Evolutionary conservation across 2,113 vertebrate genomes (phyloP), one percentile per base, ranked within the genome.

Genomic region (Lagopus muta): DNA sequence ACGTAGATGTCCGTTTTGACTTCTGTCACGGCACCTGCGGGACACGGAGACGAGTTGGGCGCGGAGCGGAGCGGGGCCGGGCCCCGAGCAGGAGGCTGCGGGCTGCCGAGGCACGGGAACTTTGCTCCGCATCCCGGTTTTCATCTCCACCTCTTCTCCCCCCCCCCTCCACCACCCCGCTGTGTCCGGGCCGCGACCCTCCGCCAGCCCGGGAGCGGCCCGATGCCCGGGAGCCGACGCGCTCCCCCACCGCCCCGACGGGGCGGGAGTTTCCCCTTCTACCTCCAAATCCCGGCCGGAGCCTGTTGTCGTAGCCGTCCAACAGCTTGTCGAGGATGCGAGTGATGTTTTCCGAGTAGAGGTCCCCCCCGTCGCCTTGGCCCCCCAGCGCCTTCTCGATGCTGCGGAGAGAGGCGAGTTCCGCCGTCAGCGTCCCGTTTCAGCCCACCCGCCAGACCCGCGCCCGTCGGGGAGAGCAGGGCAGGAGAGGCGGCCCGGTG

Each of bases 1-100:
- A 99, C 99, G 58, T 99, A 99, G 96, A 99, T 99, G 91, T 99
- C 99, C 17, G 99, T 99, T 98, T 99, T 99, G 70, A 99, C 98
- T 96, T 99, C 98, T 9, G 99, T 99, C 89, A 99, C 99, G 84
- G 98, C 97, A 89, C 98, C 99, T 99, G 93, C 48, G 85, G 94
- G 80, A 90, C 91, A 62, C 32, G 72, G 64, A 90, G 21, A 57
- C 5, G 80, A 54, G 55, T 78, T 64, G 73, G 28, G 28, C 14
- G 32, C 17, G 10, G 17, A 10, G 25, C 32, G 9, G 21, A 14
- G 6, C 18, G 54, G 27, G 38, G 52, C 28, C 28, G 36, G 5
- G 36, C 21, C 48, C 48, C 48, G 20, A 47, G 4, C 47, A 20
- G 47, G 47, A 10, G 72, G 36, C 36, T 7, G 15, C 11, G 54